phyloP scores from a whole-genome alignment of 2,888 invertebrate genomes.

The Melipona bicolor region DNA sequence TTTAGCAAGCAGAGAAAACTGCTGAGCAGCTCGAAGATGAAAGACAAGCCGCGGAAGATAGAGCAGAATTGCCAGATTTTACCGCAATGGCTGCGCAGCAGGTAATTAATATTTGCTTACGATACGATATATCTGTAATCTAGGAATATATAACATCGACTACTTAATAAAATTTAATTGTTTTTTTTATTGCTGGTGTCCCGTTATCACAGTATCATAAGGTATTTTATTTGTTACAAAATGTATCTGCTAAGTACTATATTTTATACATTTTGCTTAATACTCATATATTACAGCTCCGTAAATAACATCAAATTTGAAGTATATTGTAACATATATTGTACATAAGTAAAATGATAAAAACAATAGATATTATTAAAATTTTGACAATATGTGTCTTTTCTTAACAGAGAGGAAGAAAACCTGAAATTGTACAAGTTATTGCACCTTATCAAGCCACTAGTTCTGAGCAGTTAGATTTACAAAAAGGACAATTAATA shows the following conservation, averaged over 20 bases:
- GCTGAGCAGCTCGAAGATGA: conserved; percentile 84
- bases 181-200: conserved; percentile 63
- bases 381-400: conserved; percentile 38
- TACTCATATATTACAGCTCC: conserved; percentile 6
- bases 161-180: conserved; percentile 43
- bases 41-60: conserved; percentile 83
- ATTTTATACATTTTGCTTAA: conserved; percentile 7
- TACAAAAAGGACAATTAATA: conserved; percentile 96
- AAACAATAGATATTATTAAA: background rate
- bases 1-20: conserved; percentile 79
- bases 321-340: background rate
- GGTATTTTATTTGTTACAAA: conserved; percentile 72
- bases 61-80: conserved; percentile 84
- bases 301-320: conserved; percentile 32
- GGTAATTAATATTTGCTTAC: conserved; percentile 73
- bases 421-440: conserved; percentile 97
- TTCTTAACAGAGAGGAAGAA: conserved; percentile 87
- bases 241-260: conserved; percentile 15
- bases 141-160: conserved; percentile 18
- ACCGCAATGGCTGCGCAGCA: conserved; percentile 84
- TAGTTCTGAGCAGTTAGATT: conserved; percentile 95
- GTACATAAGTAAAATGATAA: background rate
- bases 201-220: conserved; percentile 75
- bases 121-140: background rate
- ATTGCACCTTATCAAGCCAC: conserved; percentile 96